Evolutionary conservation across 2,113 vertebrate genomes (phyloP), one percentile per base, ranked within the genome.

Genomic region (Zapornia atra): DNA sequence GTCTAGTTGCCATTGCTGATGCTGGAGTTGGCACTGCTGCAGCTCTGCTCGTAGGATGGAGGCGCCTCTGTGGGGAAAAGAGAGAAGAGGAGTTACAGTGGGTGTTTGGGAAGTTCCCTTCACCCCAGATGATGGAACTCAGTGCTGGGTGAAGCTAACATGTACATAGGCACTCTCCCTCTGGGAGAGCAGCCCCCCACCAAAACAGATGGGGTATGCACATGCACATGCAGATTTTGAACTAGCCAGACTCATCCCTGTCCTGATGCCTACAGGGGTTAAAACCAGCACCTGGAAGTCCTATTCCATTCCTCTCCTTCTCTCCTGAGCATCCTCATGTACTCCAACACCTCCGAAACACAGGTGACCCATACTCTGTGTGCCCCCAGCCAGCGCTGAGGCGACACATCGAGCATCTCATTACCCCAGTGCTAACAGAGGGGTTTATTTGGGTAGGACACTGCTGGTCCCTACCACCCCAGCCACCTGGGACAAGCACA

Each of bases 11-110:
- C 96, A 1, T 98, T 98, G 97, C 96, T 98, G 94, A 97, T 94
- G 91, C 97, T 95, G 53, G 96, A 94, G 76, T 98, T 97, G 79
- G 98, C 98, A 65, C 98, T 97, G 89, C 98, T 98, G 95, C 98
- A 99, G 97, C 98, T 99, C 92, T 99, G 98, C n/a, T 99, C 98
- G 2, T 99, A 99, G 48, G 99, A 98, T 8, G 99, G 99, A 25
- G 99, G 99, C 2, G 99, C 98, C 60, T 99, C 99, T 99, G 98
- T 1, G 17, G 96, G 34, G 92, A 6, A 75, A 40, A 90, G 31
- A 36, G 65, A 72, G 28, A 86, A 17, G 3, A 71, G 31, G 11
- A 81, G 82, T 95, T 90, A 63, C 9, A 12, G 64, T 15, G 60
- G 42, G 40, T 2, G 4, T 56, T 44, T 40, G 48, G 75, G 44